phyloP scores from a whole-genome alignment of 1,140 invertebrate species.

The Fragariocoptes setiger region DNA sequence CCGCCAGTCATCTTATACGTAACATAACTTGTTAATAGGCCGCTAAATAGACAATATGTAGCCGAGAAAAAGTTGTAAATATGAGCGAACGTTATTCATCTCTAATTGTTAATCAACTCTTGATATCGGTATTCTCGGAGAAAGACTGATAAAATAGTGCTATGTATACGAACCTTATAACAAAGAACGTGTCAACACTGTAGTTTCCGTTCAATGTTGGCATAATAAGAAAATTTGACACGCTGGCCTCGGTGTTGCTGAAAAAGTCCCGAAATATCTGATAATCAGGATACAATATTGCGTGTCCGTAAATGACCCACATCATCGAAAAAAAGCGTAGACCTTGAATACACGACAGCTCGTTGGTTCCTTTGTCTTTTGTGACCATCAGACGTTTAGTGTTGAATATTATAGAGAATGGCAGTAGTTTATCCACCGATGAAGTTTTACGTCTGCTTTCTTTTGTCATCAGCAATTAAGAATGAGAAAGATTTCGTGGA shows the following conservation, averaged over 20 bases:
- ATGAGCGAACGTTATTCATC: too few species aligned
- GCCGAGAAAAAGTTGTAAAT: too few species aligned
- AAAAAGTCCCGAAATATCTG: constrained; percentile 2
- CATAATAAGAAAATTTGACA: constrained; percentile 8
- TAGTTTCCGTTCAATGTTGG: constrained; percentile 8
- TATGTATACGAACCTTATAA: constrained; percentile 9
- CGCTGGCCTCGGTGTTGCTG: constrained; percentile 5
- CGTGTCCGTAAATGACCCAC: constrained; percentile 77
- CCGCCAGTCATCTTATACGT: constrained; percentile 9
- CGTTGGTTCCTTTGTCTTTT: background rate
- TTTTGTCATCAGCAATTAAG: too few species aligned
- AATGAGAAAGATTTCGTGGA: too few species aligned
- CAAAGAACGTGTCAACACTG: constrained; percentile 10
- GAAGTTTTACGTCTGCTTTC: too few species aligned
- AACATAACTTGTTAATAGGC: constrained; percentile 7
- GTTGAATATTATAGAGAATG: background rate
- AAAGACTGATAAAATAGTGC: too few species aligned
- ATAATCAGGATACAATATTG: constrained; percentile 13
- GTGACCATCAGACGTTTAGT: background rate
- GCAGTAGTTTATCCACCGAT: too few species aligned
- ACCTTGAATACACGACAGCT: constrained; percentile 24
- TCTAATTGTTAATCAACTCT: too few species aligned
- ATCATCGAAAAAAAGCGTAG: constrained; percentile 45
- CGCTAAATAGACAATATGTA: too few species aligned
- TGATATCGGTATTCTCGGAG: too few species aligned